Percentiles rank a stretch among this genome's conserved stretches.
Conservation (phyloP, 1,140 invertebrate species). For the Drosophila yakuba region DNA sequence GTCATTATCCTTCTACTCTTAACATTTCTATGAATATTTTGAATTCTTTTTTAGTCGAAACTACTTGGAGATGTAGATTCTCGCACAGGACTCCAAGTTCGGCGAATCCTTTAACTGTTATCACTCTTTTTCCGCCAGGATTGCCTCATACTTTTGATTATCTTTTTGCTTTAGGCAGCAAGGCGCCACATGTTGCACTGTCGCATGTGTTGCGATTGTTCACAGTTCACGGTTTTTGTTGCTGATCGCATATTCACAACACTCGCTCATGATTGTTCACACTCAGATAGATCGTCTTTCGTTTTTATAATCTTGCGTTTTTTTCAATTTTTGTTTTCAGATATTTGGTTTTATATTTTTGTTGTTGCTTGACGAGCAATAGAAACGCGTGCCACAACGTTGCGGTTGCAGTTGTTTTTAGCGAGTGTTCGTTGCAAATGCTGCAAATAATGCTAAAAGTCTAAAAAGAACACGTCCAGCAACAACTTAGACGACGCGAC, state of each 20-base stretch:
- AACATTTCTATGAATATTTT: not conserved
- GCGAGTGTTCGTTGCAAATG: slow-evolving; percentile 85
- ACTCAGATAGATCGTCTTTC: slow-evolving; percentile 29
- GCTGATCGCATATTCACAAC: slow-evolving; percentile 44
- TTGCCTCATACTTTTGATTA: slow-evolving; percentile 14
- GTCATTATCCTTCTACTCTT: not conserved
- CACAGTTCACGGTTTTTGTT: slow-evolving; percentile 48
- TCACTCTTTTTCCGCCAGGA: slow-evolving; percentile 6
- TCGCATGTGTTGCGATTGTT: slow-evolving; percentile 44
- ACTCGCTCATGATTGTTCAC: slow-evolving; percentile 33
- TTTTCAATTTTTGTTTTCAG: slow-evolving; percentile 24
- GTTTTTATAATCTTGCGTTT: not conserved
- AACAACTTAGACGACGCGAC: slow-evolving; percentile 61
- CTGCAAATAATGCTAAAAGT: slow-evolving; percentile 84
- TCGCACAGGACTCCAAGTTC: not conserved
- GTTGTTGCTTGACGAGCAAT: slow-evolving; percentile 63
- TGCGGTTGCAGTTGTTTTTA: slow-evolving; percentile 85
- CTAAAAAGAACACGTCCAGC: slow-evolving; percentile 83
- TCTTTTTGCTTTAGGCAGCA: slow-evolving; percentile 39
- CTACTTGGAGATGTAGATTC: not conserved
- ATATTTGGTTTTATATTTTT: slow-evolving; percentile 32
- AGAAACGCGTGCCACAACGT: slow-evolving; percentile 84
- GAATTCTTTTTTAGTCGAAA: too few relatives aligned
- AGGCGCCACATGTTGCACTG: slow-evolving; percentile 72
- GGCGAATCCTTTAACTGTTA: slow-evolving; percentile 14